Evolutionary conservation across 2,113 vertebrate genomes (phyloP).

Genomic region (Lagenorhynchus albirostris): DNA sequence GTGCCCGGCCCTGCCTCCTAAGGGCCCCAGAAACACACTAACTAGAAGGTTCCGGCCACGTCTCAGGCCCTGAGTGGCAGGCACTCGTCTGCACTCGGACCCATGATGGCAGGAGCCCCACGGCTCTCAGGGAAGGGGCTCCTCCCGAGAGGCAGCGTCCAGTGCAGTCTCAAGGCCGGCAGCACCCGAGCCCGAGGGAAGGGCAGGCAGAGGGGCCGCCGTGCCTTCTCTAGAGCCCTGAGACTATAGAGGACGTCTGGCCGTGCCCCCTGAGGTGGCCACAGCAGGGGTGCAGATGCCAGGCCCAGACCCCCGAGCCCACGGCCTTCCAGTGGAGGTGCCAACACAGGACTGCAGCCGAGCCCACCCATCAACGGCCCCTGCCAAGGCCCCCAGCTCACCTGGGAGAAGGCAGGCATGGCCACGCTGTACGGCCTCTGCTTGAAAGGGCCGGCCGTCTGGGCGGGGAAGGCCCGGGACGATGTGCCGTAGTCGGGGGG

Average conservation of each 20-base stretch:
- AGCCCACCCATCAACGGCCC: background rate
- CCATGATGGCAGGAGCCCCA: accelerated
- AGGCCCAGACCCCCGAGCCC: background rate
- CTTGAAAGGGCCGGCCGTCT: conserved; percentile 86
- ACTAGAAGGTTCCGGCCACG: accelerated
- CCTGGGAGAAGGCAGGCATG: conserved; percentile 92
- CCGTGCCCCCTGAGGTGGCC: background rate
- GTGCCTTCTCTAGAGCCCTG: background rate
- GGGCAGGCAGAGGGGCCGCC: background rate
- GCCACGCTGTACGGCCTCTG: conserved; percentile 95
- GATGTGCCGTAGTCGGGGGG: conserved; percentile 87
- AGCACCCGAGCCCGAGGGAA: background rate
- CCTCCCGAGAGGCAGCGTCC: accelerated
- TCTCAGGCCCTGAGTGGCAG: background rate
- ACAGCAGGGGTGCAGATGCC: accelerated
- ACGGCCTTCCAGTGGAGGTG: background rate
- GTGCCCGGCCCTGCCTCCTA: background rate
- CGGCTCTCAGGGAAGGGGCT: too few species aligned
- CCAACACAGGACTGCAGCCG: accelerated
- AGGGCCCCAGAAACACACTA: background rate
- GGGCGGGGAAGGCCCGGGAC: conserved; percentile 84
- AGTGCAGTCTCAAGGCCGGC: background rate
- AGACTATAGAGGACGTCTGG: background rate
- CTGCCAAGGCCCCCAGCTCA: conserved; percentile 42
- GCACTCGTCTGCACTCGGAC: too few species aligned